Evolutionary conservation across 2,888 invertebrate genomes (phyloP).

Genomic region (Meiosimyza decipiens): DNA sequence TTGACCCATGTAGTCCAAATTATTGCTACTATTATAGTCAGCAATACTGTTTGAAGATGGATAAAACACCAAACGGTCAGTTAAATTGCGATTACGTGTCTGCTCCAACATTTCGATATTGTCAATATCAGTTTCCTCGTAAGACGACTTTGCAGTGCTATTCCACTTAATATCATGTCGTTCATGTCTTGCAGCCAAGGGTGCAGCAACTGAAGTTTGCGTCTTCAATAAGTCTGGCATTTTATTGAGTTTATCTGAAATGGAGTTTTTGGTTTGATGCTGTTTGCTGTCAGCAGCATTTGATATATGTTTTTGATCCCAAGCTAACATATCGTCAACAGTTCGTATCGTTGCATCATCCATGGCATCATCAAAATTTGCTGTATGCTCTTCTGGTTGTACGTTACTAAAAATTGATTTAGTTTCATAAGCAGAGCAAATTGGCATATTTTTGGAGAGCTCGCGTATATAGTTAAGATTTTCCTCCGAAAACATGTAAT

Average conservation of each 20-base stretch:
- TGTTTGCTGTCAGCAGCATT: background rate
- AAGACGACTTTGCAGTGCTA: conserved; percentile 18
- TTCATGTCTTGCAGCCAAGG: background rate
- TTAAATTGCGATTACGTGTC: conserved; percentile 67
- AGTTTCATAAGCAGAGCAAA: conserved; percentile 66
- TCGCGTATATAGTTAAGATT: conserved; percentile 66
- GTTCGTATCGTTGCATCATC: conserved; percentile 48
- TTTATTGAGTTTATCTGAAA: background rate
- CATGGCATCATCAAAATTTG: conserved; percentile 46
- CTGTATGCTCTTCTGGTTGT: background rate
- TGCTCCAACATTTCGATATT: conserved; percentile 48
- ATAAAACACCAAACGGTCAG: conserved; percentile 85
- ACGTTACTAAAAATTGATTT: conserved; percentile 62
- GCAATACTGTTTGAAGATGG: conserved; percentile 71
- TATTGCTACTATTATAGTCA: conserved; percentile 62
- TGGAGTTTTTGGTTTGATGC: background rate
- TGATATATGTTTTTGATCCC: conserved; percentile 52
- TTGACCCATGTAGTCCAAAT: conserved; percentile 58
- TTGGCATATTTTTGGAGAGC: conserved; percentile 65
- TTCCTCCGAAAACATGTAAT: conserved; percentile 62
- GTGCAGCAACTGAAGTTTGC: conserved; percentile 15
- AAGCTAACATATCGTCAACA: conserved; percentile 58
- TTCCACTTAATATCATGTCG: background rate
- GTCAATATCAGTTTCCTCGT: conserved; percentile 54
- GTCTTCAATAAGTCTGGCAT: conserved; percentile 43